Evolutionary conservation across 1,140 invertebrate species (phyloP).

Genomic region (Spodoptera frugiperda): DNA sequence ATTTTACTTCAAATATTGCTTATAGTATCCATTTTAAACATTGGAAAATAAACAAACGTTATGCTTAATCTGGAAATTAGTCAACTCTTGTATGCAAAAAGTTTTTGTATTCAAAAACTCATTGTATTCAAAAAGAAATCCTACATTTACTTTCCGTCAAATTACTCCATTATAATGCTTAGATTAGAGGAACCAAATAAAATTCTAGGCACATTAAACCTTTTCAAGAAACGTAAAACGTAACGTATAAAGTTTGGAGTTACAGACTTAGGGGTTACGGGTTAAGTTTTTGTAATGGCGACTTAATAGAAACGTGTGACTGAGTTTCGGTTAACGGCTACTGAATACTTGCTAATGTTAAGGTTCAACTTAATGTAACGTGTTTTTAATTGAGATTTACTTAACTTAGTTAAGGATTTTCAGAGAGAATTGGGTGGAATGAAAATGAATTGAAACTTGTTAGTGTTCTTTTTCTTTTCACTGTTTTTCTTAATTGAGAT

Average conservation of each 20-base stretch:
- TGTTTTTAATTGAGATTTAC: slow-evolving; percentile 35
- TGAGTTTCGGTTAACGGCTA: slow-evolving; percentile 8
- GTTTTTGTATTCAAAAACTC: too few relatives aligned
- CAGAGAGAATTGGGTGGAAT: not conserved
- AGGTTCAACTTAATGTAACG: slow-evolving; percentile 24
- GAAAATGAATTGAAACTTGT: slow-evolving; percentile 15
- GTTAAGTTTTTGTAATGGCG: slow-evolving; percentile 38
- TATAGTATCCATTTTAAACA: too few relatives aligned
- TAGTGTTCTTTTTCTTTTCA: not conserved
- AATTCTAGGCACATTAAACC: slow-evolving; percentile 26
- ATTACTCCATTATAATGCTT: too few relatives aligned
- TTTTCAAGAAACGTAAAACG: slow-evolving; percentile 19
- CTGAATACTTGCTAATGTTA: slow-evolving; percentile 13
- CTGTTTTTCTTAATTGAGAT: too few relatives aligned
- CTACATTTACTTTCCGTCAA: too few relatives aligned
- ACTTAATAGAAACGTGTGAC: slow-evolving; percentile 37
- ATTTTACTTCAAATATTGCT: too few relatives aligned
- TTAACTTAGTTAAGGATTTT: slow-evolving; percentile 3
- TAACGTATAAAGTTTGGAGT: slow-evolving; percentile 39
- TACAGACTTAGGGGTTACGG: slow-evolving; percentile 23
- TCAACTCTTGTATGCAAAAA: too few relatives aligned
- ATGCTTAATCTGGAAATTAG: too few relatives aligned
- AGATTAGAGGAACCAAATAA: not conserved
- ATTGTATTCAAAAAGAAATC: too few relatives aligned
- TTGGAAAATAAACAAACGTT: too few relatives aligned